Conservation (phyloP, 1,140 invertebrate genomes). For the Ostrea edulis region DNA sequence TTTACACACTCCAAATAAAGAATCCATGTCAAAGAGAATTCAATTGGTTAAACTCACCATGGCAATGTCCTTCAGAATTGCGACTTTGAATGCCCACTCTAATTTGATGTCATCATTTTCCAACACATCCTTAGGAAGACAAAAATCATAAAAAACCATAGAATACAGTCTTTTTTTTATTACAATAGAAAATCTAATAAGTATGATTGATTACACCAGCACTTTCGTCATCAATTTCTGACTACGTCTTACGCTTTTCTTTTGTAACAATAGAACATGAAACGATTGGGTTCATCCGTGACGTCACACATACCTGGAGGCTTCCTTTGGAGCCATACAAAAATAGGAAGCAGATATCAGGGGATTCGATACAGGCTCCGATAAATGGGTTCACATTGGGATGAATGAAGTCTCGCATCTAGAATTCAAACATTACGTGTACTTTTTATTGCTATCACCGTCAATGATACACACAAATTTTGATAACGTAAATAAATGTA, state of each 20-base stretch:
- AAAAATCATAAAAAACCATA: neutral
- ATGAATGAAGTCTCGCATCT: constrained; percentile 92
- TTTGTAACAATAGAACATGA: neutral
- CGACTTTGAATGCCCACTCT: constrained; percentile 95
- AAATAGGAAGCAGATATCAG: constrained; percentile 86
- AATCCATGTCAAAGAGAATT: too few species aligned
- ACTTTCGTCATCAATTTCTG: neutral
- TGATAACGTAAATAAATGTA: too few species aligned
- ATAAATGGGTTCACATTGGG: constrained; percentile 92
- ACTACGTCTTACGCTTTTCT: neutral
- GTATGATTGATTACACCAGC: neutral
- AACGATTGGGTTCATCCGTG: neutral
- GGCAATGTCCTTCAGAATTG: constrained; percentile 94
- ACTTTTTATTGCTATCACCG: neutral
- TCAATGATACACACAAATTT: too few species aligned
- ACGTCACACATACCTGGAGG: constrained; percentile 49
- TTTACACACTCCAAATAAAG: too few species aligned
- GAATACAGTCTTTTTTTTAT: too few species aligned
- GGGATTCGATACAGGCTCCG: constrained; percentile 88
- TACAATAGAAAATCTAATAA: too few species aligned
- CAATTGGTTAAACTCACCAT: constrained; percentile 80
- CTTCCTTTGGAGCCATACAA: constrained; percentile 87
- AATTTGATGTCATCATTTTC: constrained; percentile 94
- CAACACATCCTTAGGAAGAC: constrained; percentile 87
- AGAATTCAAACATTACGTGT: neutral